Evolutionary conservation across 2,797 vertebrate species (phyloP).

Genomic region (Channa striata): DNA sequence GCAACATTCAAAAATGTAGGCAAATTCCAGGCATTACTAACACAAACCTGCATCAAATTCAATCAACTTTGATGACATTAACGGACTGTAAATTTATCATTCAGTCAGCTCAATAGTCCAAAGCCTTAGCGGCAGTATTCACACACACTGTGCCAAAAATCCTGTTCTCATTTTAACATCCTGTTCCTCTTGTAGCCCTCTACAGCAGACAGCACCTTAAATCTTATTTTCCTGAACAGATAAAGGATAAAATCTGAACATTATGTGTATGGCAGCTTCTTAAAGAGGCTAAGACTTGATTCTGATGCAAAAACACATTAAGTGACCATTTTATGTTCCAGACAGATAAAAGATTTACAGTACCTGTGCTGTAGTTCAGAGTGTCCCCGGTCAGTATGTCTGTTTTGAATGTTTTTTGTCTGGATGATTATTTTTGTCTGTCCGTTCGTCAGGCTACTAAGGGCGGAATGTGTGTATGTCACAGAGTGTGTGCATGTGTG

Average conservation of each 20-base stretch:
- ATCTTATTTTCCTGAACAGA: slow-evolving; percentile 8
- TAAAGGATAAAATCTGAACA: slow-evolving; percentile 12
- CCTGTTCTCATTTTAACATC: slow-evolving; percentile 50
- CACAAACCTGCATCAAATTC: slow-evolving; percentile 51
- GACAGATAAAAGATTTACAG: slow-evolving; percentile 44
- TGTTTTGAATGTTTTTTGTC: slow-evolving; percentile 17
- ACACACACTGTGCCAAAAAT: slow-evolving; percentile 51
- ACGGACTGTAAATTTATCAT: slow-evolving; percentile 40
- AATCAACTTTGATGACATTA: slow-evolving; percentile 59
- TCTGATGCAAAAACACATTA: neutral
- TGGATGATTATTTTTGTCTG: slow-evolving; percentile 17
- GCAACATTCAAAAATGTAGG: slow-evolving; percentile 9
- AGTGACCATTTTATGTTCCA: neutral
- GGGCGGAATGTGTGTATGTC: slow-evolving; percentile 43
- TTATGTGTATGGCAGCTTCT: neutral
- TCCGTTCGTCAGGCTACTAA: slow-evolving; percentile 53
- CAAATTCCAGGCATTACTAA: neutral
- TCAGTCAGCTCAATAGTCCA: slow-evolving; percentile 34
- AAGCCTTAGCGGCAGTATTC: slow-evolving; percentile 62
- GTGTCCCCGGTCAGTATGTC: slow-evolving; percentile 40
- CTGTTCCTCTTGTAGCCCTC: slow-evolving; percentile 26
- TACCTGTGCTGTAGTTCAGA: slow-evolving; percentile 72
- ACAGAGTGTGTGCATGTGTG: slow-evolving; percentile 55
- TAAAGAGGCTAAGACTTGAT: slow-evolving; percentile 10
- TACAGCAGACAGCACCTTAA: neutral